Evolutionary conservation across 2,888 invertebrate species (phyloP).

Genomic region (Icerya purchasi): DNA sequence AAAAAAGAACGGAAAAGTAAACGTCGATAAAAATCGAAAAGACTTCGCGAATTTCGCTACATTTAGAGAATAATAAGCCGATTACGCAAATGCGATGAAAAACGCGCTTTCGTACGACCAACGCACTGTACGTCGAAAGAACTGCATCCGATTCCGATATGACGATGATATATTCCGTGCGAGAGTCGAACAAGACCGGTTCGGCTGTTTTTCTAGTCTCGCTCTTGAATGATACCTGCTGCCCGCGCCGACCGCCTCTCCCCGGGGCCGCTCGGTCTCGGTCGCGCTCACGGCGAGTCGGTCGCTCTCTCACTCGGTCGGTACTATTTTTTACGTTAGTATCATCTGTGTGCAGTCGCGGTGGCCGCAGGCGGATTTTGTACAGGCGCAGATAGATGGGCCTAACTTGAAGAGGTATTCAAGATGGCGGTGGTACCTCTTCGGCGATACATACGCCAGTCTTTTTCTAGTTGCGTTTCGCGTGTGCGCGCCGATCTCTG

Average conservation of each 20-base stretch:
- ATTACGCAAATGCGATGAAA: neutral
- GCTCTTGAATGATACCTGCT: too few relatives aligned
- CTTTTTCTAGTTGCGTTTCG: neutral
- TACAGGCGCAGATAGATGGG: constrained; percentile 20
- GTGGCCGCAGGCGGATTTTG: constrained; percentile 21
- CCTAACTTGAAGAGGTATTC: constrained; percentile 26
- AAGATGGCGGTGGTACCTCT: constrained; percentile 26
- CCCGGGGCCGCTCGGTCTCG: too few relatives aligned
- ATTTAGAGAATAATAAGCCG: too few relatives aligned
- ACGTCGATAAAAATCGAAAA: neutral
- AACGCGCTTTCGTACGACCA: neutral
- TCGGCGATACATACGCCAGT: neutral
- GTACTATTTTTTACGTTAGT: too few relatives aligned
- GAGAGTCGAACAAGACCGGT: constrained; percentile 13
- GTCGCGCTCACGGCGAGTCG: too few relatives aligned
- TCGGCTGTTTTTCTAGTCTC: too few relatives aligned
- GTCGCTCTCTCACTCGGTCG: too few relatives aligned
- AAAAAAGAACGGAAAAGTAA: neutral
- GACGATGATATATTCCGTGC: constrained; percentile 1
- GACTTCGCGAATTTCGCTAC: neutral
- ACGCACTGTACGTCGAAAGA: neutral
- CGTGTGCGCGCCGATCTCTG: too few relatives aligned
- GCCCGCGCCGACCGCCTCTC: too few relatives aligned
- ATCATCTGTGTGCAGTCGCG: too few relatives aligned
- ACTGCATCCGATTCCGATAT: too few relatives aligned